Evolutionary conservation across 2,113 vertebrate genomes (phyloP), one percentile per base, ranked within the genome.

Genomic region (Ranitomeya imitator): DNA sequence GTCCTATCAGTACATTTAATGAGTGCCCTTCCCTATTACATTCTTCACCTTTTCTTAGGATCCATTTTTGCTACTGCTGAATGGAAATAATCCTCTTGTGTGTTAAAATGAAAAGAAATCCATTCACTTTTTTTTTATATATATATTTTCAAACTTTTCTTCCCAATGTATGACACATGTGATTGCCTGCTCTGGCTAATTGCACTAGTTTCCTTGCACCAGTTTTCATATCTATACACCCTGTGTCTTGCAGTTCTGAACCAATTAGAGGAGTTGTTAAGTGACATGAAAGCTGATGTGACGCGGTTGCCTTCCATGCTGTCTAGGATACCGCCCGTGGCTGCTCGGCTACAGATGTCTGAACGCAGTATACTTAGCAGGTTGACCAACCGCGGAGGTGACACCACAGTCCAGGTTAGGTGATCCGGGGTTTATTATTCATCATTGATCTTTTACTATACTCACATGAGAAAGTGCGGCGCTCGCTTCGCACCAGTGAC

Each of bases 271-370:
- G 98, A 99, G 91, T 95, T 99, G 91, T 94, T 99, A 93, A 99
- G 98, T 0, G 98, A 99, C 93, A 99, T 99, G 98, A 99, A 99
- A 90, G 98, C 98, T 0, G 98, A 99, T 0, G 98, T 99, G 90
- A 99, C 98, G 0, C 96, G 98, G 84, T 92, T 99, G 93, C 98
- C 98, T 85, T 99, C 98, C 94, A 99, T 98, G 97, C 92, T 99
- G 90, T 98, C 98, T 79, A 95, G 98, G 85, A 98, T 99, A 91
- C 98, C 98, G 0, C 98, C 98, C 0, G 98, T 99, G 91, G 98
- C 98, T 0, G 97, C 97, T 11, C 97, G 98, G 5, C 95, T 99
- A 77, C 97, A 99, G 95, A 99, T 99, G 98, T 99, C 98, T 0
- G 98, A 99, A 92, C 93, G 98, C 76, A 99, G 97, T 94, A 99